These are phyloP conservation scores for Diarsia brunnea DNA, from an alignment of 2,888 invertebrate species.

Conservation along the genomic window DNA sequence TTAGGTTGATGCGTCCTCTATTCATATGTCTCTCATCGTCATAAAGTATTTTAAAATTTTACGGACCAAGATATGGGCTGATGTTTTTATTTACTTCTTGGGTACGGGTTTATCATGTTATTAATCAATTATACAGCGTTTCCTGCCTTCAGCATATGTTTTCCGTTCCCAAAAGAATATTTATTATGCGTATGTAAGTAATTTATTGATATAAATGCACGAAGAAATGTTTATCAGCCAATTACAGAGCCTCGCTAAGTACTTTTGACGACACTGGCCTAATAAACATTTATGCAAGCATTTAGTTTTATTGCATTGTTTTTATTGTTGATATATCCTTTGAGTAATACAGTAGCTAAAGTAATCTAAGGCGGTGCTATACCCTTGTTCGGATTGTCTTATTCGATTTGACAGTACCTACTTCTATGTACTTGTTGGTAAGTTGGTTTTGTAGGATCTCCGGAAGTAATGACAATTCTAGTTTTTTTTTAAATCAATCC, in stretches of 20 bases:
- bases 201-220: constrained; percentile 20
- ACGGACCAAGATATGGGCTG: neutral
- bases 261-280: neutral
- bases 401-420: no score
- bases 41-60: neutral
- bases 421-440: no score
- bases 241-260: constrained; percentile 16
- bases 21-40: no score
- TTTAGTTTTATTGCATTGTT: constrained; percentile 14
- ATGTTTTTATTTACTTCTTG: neutral
- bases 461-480: no score
- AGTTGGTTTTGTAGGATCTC: no score
- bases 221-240: constrained; percentile 29
- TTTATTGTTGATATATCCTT: constrained; percentile 15
- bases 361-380: neutral
- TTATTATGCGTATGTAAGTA: constrained; percentile 1
- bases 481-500: no score
- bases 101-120: neutral
- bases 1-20: no score
- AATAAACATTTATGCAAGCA: constrained; percentile 20
- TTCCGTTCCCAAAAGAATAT: neutral
- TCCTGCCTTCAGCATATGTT: neutral
- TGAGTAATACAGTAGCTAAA: neutral
- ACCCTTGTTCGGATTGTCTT: no score
- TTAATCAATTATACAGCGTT: neutral